Percentiles rank a stretch among this genome's conserved stretches.
phyloP scores from a whole-genome alignment of 2,888 invertebrate species.

The Cryptus viduatorius region DNA sequence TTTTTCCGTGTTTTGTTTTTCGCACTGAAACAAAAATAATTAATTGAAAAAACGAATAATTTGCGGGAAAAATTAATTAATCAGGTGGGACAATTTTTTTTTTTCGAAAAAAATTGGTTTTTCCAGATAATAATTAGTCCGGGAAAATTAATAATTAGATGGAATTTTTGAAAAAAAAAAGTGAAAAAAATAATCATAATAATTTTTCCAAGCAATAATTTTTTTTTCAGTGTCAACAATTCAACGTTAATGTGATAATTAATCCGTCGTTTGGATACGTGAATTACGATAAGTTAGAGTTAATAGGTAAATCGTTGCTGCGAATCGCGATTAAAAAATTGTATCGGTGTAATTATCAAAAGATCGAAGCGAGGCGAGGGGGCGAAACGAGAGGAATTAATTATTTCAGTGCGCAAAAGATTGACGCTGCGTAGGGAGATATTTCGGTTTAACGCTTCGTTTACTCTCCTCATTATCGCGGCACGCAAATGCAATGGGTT shows the following conservation, averaged over 20 bases:
- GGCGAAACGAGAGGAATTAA: too few relatives aligned
- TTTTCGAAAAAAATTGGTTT: too few relatives aligned
- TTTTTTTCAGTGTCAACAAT: constrained; percentile 25
- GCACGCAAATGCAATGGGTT: constrained; percentile 19
- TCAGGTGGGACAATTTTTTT: too few relatives aligned
- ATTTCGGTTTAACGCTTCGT: constrained; percentile 26
- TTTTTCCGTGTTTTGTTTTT: constrained; percentile 22
- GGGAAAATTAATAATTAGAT: too few relatives aligned
- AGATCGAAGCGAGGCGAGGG: neutral
- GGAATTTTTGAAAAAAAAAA: too few relatives aligned
- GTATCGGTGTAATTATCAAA: neutral
- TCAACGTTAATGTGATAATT: constrained; percentile 28
- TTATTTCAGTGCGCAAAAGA: constrained; percentile 10
- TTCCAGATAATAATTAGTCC: too few relatives aligned
- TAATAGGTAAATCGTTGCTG: neutral
- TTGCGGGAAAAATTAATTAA: too few relatives aligned
- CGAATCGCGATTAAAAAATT: neutral
- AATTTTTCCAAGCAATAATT: too few relatives aligned
- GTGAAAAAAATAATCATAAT: too few relatives aligned
- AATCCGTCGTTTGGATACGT: constrained; percentile 15
- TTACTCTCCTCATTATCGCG: constrained; percentile 3
- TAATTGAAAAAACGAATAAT: too few relatives aligned
- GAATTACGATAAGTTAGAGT: constrained; percentile 12
- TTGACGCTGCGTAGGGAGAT: constrained; percentile 51
- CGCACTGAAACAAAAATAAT: neutral